Percentiles rank a stretch among this genome's conserved stretches.
These are phyloP conservation scores for Pecten maximus DNA, from an alignment of 2,888 invertebrate genomes.

Conservation along the genomic window DNA sequence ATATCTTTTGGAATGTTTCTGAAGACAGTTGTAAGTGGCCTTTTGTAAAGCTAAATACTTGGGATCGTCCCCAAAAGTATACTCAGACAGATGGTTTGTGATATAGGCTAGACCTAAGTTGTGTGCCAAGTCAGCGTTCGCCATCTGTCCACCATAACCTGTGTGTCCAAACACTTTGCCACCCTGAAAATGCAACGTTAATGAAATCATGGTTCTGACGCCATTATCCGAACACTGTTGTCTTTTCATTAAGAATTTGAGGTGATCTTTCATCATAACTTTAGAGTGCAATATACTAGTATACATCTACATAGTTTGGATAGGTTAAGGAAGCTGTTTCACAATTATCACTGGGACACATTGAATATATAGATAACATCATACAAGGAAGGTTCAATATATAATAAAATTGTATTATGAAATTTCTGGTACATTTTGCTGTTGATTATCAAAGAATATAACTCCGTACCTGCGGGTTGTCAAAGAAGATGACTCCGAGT, in stretches of 20 bases:
- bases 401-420: too few relatives aligned
- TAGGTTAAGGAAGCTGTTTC: too few relatives aligned
- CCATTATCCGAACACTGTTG: too few relatives aligned
- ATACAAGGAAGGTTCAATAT: too few relatives aligned
- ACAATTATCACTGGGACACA: too few relatives aligned
- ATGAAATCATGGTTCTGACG: constrained; percentile 31
- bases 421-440: too few relatives aligned
- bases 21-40: constrained; percentile 58
- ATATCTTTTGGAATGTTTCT: constrained; percentile 50
- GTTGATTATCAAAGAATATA: too few relatives aligned
- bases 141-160: constrained; percentile 82
- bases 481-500: constrained; percentile 54
- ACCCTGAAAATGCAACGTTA: constrained; percentile 57
- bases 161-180: constrained; percentile 75
- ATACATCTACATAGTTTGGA: too few relatives aligned
- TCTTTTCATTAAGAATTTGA: too few relatives aligned
- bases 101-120: constrained; percentile 80
- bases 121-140: constrained; percentile 77
- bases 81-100: constrained; percentile 74
- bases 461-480: constrained; percentile 56
- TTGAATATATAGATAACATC: too few relatives aligned
- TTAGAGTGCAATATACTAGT: too few relatives aligned
- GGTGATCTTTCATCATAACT: too few relatives aligned
- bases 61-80: constrained; percentile 58
- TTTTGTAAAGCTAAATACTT: constrained; percentile 57